Base-by-base conservation (phyloP, 1,140 invertebrate genomes). In the Drosophila bocki region DNA sequence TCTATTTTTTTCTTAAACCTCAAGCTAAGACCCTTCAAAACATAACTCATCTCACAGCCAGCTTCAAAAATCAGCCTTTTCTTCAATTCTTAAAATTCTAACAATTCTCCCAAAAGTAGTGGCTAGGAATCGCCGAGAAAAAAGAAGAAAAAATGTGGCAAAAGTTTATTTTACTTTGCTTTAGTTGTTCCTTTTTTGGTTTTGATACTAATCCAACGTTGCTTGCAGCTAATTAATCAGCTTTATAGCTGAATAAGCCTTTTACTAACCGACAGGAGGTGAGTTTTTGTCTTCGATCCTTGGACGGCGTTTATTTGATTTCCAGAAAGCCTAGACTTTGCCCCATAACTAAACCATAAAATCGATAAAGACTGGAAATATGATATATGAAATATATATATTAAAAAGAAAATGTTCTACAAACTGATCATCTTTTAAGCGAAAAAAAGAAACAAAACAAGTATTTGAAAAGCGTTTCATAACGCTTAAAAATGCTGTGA, bases 201-300 rank as follows among this genome's bases (percentile, higher is more conserved):
- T 58, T 50, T 3, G 2, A 17, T 48, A 71, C 58, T 48, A 65
- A 57, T 26, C 71, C 44, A 35, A 44, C 1, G 19, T 75, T 82
- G 57, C 64, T 83, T 83, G n/a, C 80, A 83, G 80, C 47, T 37
- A 51, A 50, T 75, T 41, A 26, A 42, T 41, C 13, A 19, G 58
- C 44, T 67, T 71, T 33, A 39, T 57, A 61, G 41, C 47, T 62
- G 51, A 33, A 47, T 68, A 80, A 65, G 69, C 63, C 41, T 45
- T 78, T 65, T 17, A 57, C 45, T 37, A 58, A 41, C 63, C 69
- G 57, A 44, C 29, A 48, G 13, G 33, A 53, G 80, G 80, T 83
- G 80, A 83, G 80, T 83, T 64, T 48, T 71, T 41, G 53, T 56
- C 39, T 63, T 48, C 51, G 42, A 35, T 32, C 32, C 19, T 44